Percentiles rank a stretch among this genome's conserved stretches.
These are phyloP conservation scores for Chloroceryle inda DNA, from an alignment of 2,797 vertebrate species.

Conservation along the genomic window DNA sequence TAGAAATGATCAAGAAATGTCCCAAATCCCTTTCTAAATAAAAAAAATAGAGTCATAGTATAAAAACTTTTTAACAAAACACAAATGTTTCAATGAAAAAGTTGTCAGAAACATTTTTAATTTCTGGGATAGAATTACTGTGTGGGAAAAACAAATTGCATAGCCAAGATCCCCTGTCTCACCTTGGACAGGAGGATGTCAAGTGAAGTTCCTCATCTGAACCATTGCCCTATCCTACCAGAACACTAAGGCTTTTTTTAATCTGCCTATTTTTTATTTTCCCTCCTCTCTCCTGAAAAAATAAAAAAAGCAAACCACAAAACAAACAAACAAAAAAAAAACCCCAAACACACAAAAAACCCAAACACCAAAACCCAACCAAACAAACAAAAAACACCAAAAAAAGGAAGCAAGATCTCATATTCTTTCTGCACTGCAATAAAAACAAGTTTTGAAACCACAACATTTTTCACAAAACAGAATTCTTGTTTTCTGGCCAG, in stretches of 20 bases:
- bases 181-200: not conserved
- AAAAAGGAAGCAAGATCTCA: slow-evolving; percentile 11
- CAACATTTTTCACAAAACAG: slow-evolving; percentile 66
- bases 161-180: not conserved
- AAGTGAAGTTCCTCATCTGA: slow-evolving; percentile 4
- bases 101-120: not conserved
- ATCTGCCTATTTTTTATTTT: slow-evolving; percentile 18
- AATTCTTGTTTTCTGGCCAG: slow-evolving; percentile 63
- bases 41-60: not conserved
- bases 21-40: not conserved
- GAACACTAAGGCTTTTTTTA: not conserved
- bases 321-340: not conserved
- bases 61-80: not conserved
- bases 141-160: not conserved
- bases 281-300: not conserved
- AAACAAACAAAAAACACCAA: not conserved
- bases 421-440: slow-evolving; percentile 59
- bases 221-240: not conserved
- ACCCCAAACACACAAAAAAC: not conserved
- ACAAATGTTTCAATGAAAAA: not conserved
- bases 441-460: slow-evolving; percentile 67
- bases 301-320: no score
- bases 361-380: no score
- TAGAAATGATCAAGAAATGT: not conserved
- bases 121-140: not conserved